A percentile compares a stretch with the other conserved stretches of the same genome.
Conservation (phyloP, 2,113 vertebrate species). For the Panurus biarmicus region DNA sequence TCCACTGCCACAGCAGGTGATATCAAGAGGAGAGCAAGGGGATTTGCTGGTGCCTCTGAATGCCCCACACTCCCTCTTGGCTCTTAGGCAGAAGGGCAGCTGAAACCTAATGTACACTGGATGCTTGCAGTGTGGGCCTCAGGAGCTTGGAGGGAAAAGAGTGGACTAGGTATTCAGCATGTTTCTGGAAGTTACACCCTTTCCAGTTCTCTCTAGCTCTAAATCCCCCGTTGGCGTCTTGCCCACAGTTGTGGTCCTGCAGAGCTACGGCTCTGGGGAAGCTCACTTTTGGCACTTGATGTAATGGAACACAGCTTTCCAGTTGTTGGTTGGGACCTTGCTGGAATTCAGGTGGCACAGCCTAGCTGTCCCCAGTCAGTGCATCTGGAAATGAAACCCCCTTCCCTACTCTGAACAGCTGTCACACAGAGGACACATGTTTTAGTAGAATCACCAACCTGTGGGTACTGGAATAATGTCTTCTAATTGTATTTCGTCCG, state of each 20-base stretch:
- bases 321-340: not conserved
- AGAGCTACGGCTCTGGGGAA: not conserved
- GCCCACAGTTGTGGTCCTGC: fast-evolving
- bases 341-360: not conserved
- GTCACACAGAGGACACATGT: fast-evolving
- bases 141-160: not conserved
- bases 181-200: not conserved
- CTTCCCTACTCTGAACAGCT: fast-evolving
- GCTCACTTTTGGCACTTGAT: fast-evolving
- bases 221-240: fast-evolving
- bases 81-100: not conserved
- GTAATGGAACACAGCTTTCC: not conserved
- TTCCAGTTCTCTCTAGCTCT: not conserved
- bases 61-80: fast-evolving
- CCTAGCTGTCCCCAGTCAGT: not conserved
- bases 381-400: not conserved
- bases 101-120: not conserved
- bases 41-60: fast-evolving
- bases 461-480: not conserved
- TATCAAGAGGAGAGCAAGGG: not conserved
- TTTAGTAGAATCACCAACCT: not conserved
- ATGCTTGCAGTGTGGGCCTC: not conserved
- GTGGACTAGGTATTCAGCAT: not conserved
- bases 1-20: not conserved
- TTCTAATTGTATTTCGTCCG: not conserved